These are phyloP conservation scores for Axinella damicornis DNA, from an alignment of 37 sponge, comb jelly and placozoan genomes.

Conservation along the genomic window DNA sequence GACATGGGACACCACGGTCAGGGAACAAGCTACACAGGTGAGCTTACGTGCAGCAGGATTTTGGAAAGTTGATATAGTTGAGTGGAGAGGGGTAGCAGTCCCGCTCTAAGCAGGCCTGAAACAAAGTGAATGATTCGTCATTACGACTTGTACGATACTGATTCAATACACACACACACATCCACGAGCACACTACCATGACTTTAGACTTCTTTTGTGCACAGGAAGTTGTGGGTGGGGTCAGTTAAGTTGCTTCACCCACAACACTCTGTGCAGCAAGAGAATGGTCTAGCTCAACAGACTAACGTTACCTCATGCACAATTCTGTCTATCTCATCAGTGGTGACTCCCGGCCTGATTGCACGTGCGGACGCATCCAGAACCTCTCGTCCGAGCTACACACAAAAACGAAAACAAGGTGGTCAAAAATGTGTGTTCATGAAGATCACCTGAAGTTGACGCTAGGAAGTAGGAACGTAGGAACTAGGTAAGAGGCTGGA, in stretches of 20 bases:
- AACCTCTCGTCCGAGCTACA: constrained; percentile 89
- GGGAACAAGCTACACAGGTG: too few species aligned
- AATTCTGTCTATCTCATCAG: constrained; percentile 88
- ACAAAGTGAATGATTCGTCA: too few species aligned
- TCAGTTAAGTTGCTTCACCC: too few species aligned
- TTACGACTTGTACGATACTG: too few species aligned
- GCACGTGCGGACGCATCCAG: constrained; percentile 82
- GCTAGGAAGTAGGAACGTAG: neutral
- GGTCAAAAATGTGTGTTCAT: neutral
- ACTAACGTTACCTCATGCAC: constrained; percentile 91
- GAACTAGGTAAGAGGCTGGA: too few species aligned
- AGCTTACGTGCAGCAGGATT: constrained; percentile 94
- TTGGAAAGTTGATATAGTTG: constrained; percentile 93
- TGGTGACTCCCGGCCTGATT: constrained; percentile 78
- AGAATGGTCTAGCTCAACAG: too few species aligned
- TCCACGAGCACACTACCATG: neutral
- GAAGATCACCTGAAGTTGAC: neutral
- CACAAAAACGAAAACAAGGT: neutral
- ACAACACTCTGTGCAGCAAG: too few species aligned
- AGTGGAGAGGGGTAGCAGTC: constrained; percentile 97
- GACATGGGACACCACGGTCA: too few species aligned
- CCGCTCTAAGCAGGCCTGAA: constrained; percentile 84
- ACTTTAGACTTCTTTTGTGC: too few species aligned
- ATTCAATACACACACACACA: too few species aligned
- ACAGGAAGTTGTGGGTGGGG: too few species aligned